These are phyloP conservation scores for Arrhamphus sclerolepis DNA, from an alignment of 2,797 vertebrate species.

Conservation along the genomic window DNA sequence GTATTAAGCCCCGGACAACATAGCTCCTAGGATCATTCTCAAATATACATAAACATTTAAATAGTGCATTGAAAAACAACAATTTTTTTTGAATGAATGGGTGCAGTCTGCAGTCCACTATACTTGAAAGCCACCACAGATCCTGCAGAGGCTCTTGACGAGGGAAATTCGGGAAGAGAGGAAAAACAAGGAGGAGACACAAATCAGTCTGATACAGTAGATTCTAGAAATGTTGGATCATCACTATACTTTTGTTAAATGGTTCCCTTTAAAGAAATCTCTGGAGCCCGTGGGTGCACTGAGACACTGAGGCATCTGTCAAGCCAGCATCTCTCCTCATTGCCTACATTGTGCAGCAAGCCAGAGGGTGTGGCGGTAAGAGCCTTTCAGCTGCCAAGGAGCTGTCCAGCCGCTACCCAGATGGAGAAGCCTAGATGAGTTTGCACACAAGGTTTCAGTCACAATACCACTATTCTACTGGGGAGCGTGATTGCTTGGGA, in stretches of 20 bases:
- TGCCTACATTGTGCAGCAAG: conserved; percentile 21
- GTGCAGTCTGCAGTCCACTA: no score
- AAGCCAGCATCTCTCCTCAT: conserved; percentile 38
- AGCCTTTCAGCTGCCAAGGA: conserved; percentile 49
- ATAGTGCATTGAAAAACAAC: no score
- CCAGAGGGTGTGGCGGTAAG: conserved; percentile 34
- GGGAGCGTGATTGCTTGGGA: conserved; percentile 15
- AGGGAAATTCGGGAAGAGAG: no score
- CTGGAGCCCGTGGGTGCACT: conserved; percentile 21
- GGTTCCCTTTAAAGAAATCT: conserved; percentile 30
- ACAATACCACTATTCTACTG: conserved; percentile 69
- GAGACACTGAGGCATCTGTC: conserved; percentile 47
- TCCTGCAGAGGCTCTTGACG: neutral
- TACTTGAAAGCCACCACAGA: neutral
- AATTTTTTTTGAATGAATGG: no score
- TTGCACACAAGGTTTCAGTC: conserved; percentile 50
- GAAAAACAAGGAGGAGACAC: conserved; percentile 7
- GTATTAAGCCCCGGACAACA: no score
- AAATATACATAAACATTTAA: no score
- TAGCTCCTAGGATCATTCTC: no score
- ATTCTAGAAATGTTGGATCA: conserved; percentile 18
- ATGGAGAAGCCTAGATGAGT: conserved; percentile 57
- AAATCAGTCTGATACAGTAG: neutral
- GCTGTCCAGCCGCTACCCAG: conserved; percentile 66
- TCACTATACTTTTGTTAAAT: conserved; percentile 22